Base-by-base conservation (phyloP, 2,797 vertebrate species). In the Cirrhinus mrigala region DNA sequence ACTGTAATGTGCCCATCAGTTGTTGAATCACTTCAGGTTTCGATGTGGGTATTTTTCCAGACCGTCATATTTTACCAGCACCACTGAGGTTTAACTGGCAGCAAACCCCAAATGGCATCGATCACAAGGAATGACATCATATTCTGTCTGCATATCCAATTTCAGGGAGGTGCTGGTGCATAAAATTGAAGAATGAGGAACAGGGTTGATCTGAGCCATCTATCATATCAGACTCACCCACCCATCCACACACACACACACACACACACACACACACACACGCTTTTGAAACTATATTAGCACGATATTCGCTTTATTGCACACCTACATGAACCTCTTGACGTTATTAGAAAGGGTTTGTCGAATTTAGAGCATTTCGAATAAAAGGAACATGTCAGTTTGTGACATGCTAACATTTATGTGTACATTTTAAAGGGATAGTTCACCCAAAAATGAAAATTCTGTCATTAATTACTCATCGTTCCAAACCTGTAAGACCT, bases 161-260 rank as follows among this genome's bases (percentile, higher is more conserved):
- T 70, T 64, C 58, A 64, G 27, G 24, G 33, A 79, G 74, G 71
- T 6, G 27, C 75, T 78, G 80, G 74, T 85, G 85, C 87, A 89
- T 89, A 81, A 85, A 83, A 87, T 83, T 74, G 46, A 87, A 87
- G 73, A 83, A 85, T 40, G 80, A 64, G 27, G 66, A 81, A 88
- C 79, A 86, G 54, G 4, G 44, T 50, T 64, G 68, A 71, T 87
- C 66, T 85, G 50, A 86, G 73, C 62, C 68, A 83, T 85, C 70
- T 78, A 77, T 87, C 70, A 87, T 37, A 81, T 64, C 71, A 81
- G 29, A 46, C 64, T 48, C 70, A 70, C 70, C 58, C 11, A 48
- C 70, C 81, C 78, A 64, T 6, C 6, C 33, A 2, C 33, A 2
- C 33, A 2, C 24, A 2, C 56, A 11, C 54, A 27, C 12, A 24